Evolutionary conservation across 2,797 vertebrate genomes (phyloP), one percentile per base, ranked within the genome.

Genomic region (Manis javanica): DNA sequence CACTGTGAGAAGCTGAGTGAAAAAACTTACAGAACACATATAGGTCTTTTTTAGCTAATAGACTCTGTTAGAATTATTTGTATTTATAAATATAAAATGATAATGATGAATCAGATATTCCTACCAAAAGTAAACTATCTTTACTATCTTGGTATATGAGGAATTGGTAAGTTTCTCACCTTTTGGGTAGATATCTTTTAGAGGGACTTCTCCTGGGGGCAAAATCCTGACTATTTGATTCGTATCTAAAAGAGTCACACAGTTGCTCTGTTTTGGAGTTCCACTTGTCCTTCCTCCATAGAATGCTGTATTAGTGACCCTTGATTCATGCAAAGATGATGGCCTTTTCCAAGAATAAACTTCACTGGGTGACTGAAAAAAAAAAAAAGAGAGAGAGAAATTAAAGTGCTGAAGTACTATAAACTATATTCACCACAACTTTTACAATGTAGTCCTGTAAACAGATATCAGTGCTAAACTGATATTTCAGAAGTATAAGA

Each of bases 151-250:
- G 29, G n/a, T 77, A 68, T 23, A 64, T 39, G 8, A 92, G 37
- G 89, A 96, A 55, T 23, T 64, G n/a, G 66, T 71, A 87, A 96
- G 26, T 95, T 87, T 94, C 98, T 99, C 98, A 99, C 99, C 99
- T 99, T 99, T 99, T 12, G 99, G 99, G 98, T 99, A 99, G 97
- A 99, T 97, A 74, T 99, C 99, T 97, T 99, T 99, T 94, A 99
- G 97, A 83, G 99, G 99, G 71, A 99, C 99, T 93, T 99, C 99
- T 98, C 97, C 98, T 5, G 99, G 98, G 18, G 99, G 98, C 89
- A 99, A 98, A 94, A 99, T 99, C 97, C 99, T 99, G 87, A 99
- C 98, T 94, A 99, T 98, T 97, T 99, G 99, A 98, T 99, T 99
- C 97, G 99, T 98, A 51, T 98, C 98, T 53, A 99, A 95, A 95